These are phyloP conservation scores for Mesoligia furuncula DNA, from an alignment of 2,888 invertebrate species.

Conservation along the genomic window DNA sequence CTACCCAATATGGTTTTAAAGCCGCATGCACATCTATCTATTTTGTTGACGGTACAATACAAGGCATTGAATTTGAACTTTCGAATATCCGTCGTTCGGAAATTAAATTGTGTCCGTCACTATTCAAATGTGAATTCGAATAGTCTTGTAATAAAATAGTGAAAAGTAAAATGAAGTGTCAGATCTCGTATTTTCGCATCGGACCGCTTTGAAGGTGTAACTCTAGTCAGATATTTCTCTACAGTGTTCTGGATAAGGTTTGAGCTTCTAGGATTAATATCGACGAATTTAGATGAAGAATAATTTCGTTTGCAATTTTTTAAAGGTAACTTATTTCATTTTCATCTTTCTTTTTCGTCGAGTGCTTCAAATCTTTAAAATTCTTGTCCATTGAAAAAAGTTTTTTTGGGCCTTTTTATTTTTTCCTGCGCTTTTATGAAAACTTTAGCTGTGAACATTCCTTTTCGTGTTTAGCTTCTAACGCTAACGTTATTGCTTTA, in stretches of 20 bases:
- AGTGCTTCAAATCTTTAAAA: constrained; percentile 51
- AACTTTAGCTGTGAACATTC: constrained; percentile 58
- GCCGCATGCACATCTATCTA: background rate
- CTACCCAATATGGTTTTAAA: background rate
- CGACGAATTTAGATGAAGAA: constrained; percentile 76
- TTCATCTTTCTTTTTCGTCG: constrained; percentile 37
- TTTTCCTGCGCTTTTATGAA: constrained; percentile 43
- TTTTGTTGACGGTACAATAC: background rate
- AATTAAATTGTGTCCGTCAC: constrained; percentile 10
- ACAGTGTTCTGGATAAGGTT: constrained; percentile 78
- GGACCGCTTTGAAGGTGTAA: constrained; percentile 65
- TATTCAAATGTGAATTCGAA: constrained; percentile 12
- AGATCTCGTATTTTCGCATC: constrained; percentile 66
- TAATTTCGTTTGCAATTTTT: constrained; percentile 45
- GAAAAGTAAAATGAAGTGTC: constrained; percentile 9
- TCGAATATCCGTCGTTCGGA: constrained; percentile 4
- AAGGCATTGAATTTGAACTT: constrained; percentile 10
- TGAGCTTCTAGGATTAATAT: constrained; percentile 87
- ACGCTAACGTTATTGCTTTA: constrained; percentile 42
- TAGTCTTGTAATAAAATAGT: constrained; percentile 1
- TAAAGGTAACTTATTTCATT: constrained; percentile 32
- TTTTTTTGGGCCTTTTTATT: constrained; percentile 16
- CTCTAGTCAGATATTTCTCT: constrained; percentile 76
- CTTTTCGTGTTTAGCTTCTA: constrained; percentile 54
- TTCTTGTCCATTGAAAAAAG: constrained; percentile 12